phyloP scores from a whole-genome alignment of 2,797 vertebrate species.

The Cossypha heuglini region DNA sequence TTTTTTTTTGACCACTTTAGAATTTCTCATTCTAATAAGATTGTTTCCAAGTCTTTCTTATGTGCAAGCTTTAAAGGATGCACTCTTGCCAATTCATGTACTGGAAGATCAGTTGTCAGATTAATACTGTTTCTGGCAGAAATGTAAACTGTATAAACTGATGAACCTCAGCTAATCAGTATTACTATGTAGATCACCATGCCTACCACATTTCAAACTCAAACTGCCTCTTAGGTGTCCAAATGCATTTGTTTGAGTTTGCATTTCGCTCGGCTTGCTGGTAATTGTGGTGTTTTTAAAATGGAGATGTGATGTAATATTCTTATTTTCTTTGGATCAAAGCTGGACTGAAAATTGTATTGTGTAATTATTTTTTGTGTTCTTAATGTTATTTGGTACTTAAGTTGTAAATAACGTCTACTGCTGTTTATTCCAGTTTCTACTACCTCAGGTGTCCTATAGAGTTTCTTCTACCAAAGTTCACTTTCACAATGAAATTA shows the following conservation, averaged over 20 bases:
- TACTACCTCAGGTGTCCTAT: conserved; percentile 94
- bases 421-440: conserved; percentile 92
- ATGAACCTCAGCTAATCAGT: conserved; percentile 88
- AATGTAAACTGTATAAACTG: conserved; percentile 81
- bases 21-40: conserved; percentile 72
- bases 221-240: conserved; percentile 73
- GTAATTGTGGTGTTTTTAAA: conserved; percentile 80
- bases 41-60: conserved; percentile 76
- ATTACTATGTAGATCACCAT: conserved; percentile 83
- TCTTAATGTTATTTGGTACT: conserved; percentile 90
- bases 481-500: conserved; percentile 87
- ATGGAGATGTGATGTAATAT: conserved; percentile 84
- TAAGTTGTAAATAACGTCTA: conserved; percentile 86
- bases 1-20: conserved; percentile 72
- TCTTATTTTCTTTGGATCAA: conserved; percentile 88
- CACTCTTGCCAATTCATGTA: conserved; percentile 84
- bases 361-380: conserved; percentile 86
- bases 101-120: conserved; percentile 82
- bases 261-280: conserved; percentile 79
- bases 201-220: conserved; percentile 81
- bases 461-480: conserved; percentile 94
- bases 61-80: conserved; percentile 86
- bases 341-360: conserved; percentile 89
- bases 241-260: conserved; percentile 74
- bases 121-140: conserved; percentile 73